phyloP scores from a whole-genome alignment of 1,140 invertebrate genomes.

The Drosophila persimilis region DNA sequence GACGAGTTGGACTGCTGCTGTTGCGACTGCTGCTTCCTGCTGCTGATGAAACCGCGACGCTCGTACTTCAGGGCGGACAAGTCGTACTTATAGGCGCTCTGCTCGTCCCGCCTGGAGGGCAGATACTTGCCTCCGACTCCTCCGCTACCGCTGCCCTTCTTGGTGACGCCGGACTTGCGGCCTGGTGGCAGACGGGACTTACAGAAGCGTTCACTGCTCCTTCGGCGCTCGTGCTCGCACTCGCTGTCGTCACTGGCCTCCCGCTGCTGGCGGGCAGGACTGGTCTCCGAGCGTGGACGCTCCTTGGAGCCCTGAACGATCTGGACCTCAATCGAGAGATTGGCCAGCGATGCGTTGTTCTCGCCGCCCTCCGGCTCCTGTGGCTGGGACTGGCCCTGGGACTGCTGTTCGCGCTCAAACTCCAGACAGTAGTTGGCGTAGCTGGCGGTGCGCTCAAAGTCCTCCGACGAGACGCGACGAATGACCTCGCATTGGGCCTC shows the following conservation, averaged over 20 bases:
- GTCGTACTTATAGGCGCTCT: conserved; percentile 81
- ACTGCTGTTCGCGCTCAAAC: conserved; percentile 55
- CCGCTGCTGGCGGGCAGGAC: conserved; percentile 71
- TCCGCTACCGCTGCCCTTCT: conserved; percentile 50
- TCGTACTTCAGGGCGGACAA: conserved; percentile 77
- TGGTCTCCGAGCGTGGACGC: conserved; percentile 71
- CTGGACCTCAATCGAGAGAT: conserved; percentile 32
- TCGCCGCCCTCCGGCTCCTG: conserved; percentile 47
- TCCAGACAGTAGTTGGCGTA: conserved; percentile 74
- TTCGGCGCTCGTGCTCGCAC: conserved; percentile 83
- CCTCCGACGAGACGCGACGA: conserved; percentile 76
- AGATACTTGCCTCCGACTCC: conserved; percentile 61
- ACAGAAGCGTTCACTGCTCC: conserved; percentile 81
- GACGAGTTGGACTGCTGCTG: conserved; percentile 41
- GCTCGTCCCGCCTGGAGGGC: conserved; percentile 68
- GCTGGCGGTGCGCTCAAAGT: conserved; percentile 75
- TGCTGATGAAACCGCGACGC: conserved; percentile 79
- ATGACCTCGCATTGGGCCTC: conserved; percentile 61
- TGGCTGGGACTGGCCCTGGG: no score
- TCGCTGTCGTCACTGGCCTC: conserved; percentile 83
- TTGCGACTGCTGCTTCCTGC: conserved; percentile 66
- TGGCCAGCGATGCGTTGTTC: conserved; percentile 70
- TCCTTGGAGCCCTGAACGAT: conserved; percentile 49
- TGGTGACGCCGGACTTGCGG: conserved; percentile 71
- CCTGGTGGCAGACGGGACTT: conserved; percentile 79